Base-by-base conservation (phyloP, 2,113 vertebrate species). In the Podilymbus podiceps region DNA sequence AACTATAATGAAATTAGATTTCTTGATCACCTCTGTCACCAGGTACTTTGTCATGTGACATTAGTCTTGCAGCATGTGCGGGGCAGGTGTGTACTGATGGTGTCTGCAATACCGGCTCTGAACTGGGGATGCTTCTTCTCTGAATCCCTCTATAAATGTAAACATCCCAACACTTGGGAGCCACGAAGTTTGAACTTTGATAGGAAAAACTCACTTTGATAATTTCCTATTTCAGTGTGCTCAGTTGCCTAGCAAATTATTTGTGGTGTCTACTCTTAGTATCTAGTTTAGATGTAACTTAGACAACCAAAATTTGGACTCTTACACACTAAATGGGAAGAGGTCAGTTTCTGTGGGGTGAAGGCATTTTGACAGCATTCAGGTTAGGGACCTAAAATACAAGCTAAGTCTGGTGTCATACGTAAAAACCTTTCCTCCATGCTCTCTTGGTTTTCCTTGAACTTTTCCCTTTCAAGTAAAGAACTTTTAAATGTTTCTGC, bases 41-140 rank as follows among this genome's bases (percentile, higher is more conserved):
- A 15, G 18, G 12, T 63, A 31, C 21, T n/a, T 20, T 73, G 38
- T 16, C 7, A 2, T 4, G 3, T 30, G 14, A 56, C 46, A 49
- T 42, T 5, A 50, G 44, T 52, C 11, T 33, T 35, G 63, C 15
- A 50, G 53, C 21, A 14, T 2, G 7, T 63, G 19, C 38, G 1
- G 2, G 63, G 18, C 44, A 60, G 64, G 49, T 46, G 49, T 46
- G 14, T 25, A 4, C 31, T 72, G 67, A 12, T 55, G 25, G n/a
- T 68, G 6, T 3, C 58, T 2, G 1, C 12, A 17, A 49, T 18
- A 53, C 25, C 38, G 0, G 1, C 53, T 53, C 33, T 49, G 30
- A 46, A 28, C 3, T 31, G 7, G 33, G 46, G 49, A 38, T 50
- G 13, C 24, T 55, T 55, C 38, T 38, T 55, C 6, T 50, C 42